Conservation (phyloP, 2,888 invertebrate species). For the Saturnia japonica region DNA sequence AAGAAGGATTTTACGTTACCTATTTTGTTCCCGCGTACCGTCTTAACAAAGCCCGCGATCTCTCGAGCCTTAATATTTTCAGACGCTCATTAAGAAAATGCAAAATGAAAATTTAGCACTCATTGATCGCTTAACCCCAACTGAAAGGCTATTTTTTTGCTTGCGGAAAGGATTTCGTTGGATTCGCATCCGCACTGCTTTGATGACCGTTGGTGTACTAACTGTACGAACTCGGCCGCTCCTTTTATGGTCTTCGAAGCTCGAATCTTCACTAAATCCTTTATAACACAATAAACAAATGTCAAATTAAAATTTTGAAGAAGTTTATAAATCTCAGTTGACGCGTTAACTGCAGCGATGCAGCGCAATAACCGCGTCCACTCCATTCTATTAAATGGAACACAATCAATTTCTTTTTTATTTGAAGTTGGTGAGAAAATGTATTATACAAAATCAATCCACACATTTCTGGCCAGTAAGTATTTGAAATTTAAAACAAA, state of each 20-base stretch:
- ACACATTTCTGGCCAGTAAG: too few relatives aligned
- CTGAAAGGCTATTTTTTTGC: background rate
- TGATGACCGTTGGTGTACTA: background rate
- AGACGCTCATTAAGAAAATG: too few relatives aligned
- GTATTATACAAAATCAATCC: too few relatives aligned
- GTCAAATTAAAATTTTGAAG: background rate
- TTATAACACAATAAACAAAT: background rate
- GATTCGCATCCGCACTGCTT: background rate
- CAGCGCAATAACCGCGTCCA: background rate
- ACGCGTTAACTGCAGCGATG: background rate
- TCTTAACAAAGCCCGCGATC: too few relatives aligned
- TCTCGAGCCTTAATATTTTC: too few relatives aligned
- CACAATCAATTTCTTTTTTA: too few relatives aligned
- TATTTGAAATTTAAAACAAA: too few relatives aligned
- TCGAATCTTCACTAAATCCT: background rate
- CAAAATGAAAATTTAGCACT: background rate
- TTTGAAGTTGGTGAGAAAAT: too few relatives aligned
- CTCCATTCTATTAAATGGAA: background rate
- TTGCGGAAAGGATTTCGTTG: background rate
- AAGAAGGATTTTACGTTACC: background rate
- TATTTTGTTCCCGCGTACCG: background rate
- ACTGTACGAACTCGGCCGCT: background rate
- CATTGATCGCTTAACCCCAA: background rate
- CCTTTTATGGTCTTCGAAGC: background rate
- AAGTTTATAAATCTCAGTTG: constrained; percentile 6